These are phyloP conservation scores for Pangasius macronema DNA, from an alignment of 2,797 vertebrate species.

Conservation along the genomic window DNA sequence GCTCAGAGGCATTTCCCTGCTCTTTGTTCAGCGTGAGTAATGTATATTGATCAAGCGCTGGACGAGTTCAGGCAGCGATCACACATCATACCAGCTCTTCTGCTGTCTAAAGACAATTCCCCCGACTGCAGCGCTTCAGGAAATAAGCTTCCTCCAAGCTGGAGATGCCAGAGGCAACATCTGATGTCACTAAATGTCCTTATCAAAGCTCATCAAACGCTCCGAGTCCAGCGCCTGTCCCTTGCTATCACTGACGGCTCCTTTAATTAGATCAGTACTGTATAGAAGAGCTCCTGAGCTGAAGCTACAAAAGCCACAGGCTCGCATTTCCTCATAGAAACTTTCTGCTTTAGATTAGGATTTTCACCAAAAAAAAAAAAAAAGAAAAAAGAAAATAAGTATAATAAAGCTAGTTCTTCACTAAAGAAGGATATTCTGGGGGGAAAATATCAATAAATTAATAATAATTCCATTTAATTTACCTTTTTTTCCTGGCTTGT, in stretches of 20 bases:
- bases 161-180: slow-evolving; percentile 66
- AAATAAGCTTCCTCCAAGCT: slow-evolving; percentile 69
- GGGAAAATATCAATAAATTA: too few species aligned
- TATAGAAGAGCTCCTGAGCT: slow-evolving; percentile 60
- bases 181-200: slow-evolving; percentile 70
- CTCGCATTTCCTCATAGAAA: too few species aligned
- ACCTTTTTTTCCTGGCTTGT: too few species aligned
- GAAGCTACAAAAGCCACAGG: too few species aligned
- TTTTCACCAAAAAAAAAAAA: not conserved
- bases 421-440: not conserved
- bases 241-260: slow-evolving; percentile 60
- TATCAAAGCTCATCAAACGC: slow-evolving; percentile 69
- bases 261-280: slow-evolving; percentile 69
- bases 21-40: slow-evolving; percentile 48
- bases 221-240: slow-evolving; percentile 63
- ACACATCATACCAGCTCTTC: slow-evolving; percentile 59
- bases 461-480: not conserved
- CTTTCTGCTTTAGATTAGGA: not conserved
- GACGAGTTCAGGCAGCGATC: slow-evolving; percentile 53
- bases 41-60: slow-evolving; percentile 59
- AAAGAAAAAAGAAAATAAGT: not conserved
- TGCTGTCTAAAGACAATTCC: slow-evolving; percentile 44
- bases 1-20: slow-evolving; percentile 21
- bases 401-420: not conserved
- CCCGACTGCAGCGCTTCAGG: slow-evolving; percentile 67